A percentile compares a stretch with the other conserved stretches of the same genome.
Conservation (phyloP, 2,888 invertebrate species). For the Pseudeuparius sepicola region DNA sequence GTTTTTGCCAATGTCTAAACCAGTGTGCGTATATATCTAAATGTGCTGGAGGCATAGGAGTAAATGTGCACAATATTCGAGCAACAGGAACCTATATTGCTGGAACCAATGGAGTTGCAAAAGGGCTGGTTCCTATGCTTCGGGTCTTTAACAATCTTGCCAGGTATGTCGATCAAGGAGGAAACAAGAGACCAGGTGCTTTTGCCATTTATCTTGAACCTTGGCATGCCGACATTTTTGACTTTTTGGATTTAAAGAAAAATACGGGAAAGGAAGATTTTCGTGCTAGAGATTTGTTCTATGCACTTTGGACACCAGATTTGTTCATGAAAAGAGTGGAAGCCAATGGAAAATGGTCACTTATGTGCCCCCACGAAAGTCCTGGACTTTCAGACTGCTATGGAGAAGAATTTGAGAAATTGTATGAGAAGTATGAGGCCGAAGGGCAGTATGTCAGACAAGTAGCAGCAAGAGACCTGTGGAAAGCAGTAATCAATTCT, state of each 20-base stretch:
- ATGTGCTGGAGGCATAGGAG: conserved; percentile 93
- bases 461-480: conserved; percentile 76
- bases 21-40: conserved; percentile 95
- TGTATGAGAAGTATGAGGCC: conserved; percentile 82
- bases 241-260: conserved; percentile 88
- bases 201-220: conserved; percentile 98
- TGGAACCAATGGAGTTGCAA: conserved; percentile 90
- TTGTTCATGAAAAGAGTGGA: conserved; percentile 95
- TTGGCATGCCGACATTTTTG: conserved; percentile 97
- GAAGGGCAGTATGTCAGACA: conserved; percentile 53
- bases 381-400: conserved; percentile 86
- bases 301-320: conserved; percentile 96
- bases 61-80: conserved; percentile 92
- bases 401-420: conserved; percentile 87
- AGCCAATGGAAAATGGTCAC: conserved; percentile 74
- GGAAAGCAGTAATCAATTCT: conserved; percentile 89
- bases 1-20: conserved; percentile 84
- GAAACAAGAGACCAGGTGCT: conserved; percentile 94
- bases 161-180: conserved; percentile 95
- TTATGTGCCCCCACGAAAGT: conserved; percentile 94
- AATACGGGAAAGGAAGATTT: conserved; percentile 92
- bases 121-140: conserved; percentile 93
- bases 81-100: conserved; percentile 83
- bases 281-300: conserved; percentile 91
- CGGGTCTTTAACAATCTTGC: conserved; percentile 93